Percentiles rank a stretch among this genome's conserved stretches.
These are phyloP conservation scores for Cydia pomonella DNA, from an alignment of 1,140 invertebrate species.

Conservation along the genomic window DNA sequence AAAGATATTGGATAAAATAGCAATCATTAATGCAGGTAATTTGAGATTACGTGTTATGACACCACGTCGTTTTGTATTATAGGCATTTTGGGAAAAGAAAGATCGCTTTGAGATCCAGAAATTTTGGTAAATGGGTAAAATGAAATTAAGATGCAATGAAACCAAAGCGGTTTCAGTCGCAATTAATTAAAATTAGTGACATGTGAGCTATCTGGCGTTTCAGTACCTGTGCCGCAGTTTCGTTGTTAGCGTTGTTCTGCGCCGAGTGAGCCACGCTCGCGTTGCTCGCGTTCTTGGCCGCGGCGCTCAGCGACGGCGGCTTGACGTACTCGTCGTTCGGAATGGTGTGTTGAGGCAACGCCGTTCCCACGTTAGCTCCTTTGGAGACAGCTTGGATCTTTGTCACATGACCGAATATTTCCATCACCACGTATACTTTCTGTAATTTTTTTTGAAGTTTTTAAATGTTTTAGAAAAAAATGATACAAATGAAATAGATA, in stretches of 20 bases:
- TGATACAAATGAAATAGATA: neutral
- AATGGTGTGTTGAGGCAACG: conserved; percentile 47
- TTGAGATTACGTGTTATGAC: no score
- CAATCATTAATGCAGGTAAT: no score
- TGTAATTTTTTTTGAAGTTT: conserved; percentile 61
- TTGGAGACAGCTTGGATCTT: conserved; percentile 67
- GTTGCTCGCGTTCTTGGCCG: conserved; percentile 34
- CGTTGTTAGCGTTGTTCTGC: conserved; percentile 22
- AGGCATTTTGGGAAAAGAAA: no score
- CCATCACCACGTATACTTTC: conserved; percentile 88
- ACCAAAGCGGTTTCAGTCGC: no score
- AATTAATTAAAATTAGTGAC: no score
- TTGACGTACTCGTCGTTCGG: conserved; percentile 36
- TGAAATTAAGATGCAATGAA: no score
- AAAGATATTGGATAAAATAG: no score
- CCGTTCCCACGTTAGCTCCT: conserved; percentile 40
- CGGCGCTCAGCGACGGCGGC: neutral
- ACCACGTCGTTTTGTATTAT: no score
- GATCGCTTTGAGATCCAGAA: no score
- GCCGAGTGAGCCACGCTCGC: conserved; percentile 1
- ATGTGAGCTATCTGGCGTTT: no score
- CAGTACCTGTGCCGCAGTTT: neutral
- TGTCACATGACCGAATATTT: conserved; percentile 79
- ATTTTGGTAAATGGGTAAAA: no score
- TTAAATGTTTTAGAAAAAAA: conserved; percentile 27